Conservation (phyloP, 2,797 vertebrate species). For the Pangasius mekongensis region DNA sequence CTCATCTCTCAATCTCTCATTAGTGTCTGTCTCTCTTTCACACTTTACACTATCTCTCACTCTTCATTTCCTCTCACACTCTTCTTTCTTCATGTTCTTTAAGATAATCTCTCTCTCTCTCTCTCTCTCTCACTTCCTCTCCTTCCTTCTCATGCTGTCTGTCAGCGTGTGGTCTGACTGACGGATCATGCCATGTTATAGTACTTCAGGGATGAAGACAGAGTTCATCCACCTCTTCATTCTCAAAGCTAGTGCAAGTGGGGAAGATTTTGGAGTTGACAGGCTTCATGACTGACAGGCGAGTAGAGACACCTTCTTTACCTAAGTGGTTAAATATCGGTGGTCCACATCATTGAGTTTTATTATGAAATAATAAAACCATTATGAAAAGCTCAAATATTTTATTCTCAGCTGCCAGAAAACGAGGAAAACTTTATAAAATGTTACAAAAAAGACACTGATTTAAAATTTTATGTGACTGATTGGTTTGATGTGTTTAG, state of each 20-base stretch:
- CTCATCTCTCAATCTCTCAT: conserved; percentile 16
- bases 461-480: neutral
- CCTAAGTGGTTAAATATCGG: neutral
- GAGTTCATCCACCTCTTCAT: neutral
- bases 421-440: neutral
- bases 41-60: neutral
- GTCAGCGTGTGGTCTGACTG: conserved; percentile 17
- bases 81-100: neutral
- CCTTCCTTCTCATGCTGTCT: conserved; percentile 31
- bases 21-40: conserved; percentile 45
- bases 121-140: conserved; percentile 41
- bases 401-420: neutral
- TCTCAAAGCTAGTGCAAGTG: neutral
- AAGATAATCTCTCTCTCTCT: conserved; percentile 42
- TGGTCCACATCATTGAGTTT: neutral
- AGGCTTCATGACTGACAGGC: neutral
- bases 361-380: no score
- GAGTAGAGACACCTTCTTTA: conserved; percentile 9
- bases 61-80: conserved; percentile 18
- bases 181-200: conserved; percentile 33
- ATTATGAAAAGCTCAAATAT: neutral
- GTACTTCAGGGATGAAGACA: conserved; percentile 5
- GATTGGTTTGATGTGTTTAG: neutral
- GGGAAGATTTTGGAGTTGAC: neutral
- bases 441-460: neutral